Conservation (phyloP, 2,888 invertebrate genomes). For the Lepetodrilus schrolli region DNA sequence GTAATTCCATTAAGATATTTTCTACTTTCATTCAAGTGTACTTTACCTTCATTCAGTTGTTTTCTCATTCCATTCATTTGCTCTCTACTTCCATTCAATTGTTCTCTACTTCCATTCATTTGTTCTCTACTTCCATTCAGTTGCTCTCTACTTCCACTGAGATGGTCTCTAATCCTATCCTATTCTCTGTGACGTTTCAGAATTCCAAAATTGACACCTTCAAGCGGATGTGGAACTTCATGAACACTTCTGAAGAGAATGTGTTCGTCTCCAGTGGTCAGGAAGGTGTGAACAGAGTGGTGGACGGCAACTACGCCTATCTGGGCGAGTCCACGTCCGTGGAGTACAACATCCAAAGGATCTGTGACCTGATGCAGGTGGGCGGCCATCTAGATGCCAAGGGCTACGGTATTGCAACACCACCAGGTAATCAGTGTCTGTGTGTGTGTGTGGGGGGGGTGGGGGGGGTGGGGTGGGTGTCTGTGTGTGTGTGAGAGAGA, state of each 20-base stretch:
- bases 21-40: no score
- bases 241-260: slow-evolving; percentile 84
- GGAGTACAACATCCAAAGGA: slow-evolving; percentile 90
- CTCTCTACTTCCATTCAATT: no score
- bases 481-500: no score
- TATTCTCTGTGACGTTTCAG: slow-evolving; percentile 76
- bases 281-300: slow-evolving; percentile 90
- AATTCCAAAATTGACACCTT: slow-evolving; percentile 86
- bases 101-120: neutral
- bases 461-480: no score
- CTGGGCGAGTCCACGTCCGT: slow-evolving; percentile 98
- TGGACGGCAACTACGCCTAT: slow-evolving; percentile 93
- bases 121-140: no score
- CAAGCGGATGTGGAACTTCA: slow-evolving; percentile 87
- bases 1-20: no score
- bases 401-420: slow-evolving; percentile 97
- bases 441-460: no score
- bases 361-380: slow-evolving; percentile 97
- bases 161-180: no score
- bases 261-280: slow-evolving; percentile 92
- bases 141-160: no score
- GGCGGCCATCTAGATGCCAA: slow-evolving; percentile 91
- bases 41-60: no score
- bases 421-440: slow-evolving; percentile 90
- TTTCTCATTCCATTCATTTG: no score